Conservation (phyloP, 2,888 invertebrate genomes). For the Chaetoderma sp. region DNA sequence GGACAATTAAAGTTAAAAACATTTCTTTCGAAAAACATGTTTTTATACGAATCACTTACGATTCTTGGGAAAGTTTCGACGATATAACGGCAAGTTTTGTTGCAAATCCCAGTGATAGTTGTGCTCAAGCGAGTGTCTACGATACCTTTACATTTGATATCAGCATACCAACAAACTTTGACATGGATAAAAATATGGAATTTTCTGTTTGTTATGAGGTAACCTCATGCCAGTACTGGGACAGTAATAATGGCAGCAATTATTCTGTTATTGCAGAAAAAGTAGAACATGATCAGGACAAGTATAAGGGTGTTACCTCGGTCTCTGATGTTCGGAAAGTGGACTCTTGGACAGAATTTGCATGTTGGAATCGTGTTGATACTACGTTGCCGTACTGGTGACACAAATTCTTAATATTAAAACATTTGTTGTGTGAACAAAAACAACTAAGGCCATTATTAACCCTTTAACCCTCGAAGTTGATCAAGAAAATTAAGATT, state of each 20-base stretch:
- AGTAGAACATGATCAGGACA: slow-evolving; percentile 24
- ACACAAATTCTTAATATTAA: no score
- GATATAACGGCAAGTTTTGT: slow-evolving; percentile 83
- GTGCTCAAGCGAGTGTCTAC: slow-evolving; percentile 74
- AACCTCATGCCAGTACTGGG: slow-evolving; percentile 85
- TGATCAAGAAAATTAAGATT: no score
- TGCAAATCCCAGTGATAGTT: slow-evolving; percentile 44
- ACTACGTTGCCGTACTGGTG: slow-evolving; percentile 54
- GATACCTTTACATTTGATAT: slow-evolving; percentile 91
- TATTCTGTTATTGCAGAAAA: slow-evolving; percentile 76
- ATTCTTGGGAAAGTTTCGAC: slow-evolving; percentile 85
- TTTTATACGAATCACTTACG: slow-evolving; percentile 82
- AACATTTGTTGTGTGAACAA: no score
- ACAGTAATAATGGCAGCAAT: slow-evolving; percentile 88
- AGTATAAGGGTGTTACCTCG: not conserved
- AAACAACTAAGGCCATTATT: no score
- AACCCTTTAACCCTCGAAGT: no score
- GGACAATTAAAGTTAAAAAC: slow-evolving; percentile 92
- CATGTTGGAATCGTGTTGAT: slow-evolving; percentile 51
- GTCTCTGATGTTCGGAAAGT: slow-evolving; percentile 20
- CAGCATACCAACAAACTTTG: slow-evolving; percentile 73
- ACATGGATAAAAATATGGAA: slow-evolving; percentile 74
- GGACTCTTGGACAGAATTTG: slow-evolving; percentile 49
- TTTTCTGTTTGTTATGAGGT: slow-evolving; percentile 88
- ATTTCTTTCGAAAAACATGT: slow-evolving; percentile 89